A percentile compares a stretch with the other conserved stretches of the same genome.
Evolutionary conservation across 2,888 invertebrate genomes (phyloP).

Genomic region (Blastobasis adustella): DNA sequence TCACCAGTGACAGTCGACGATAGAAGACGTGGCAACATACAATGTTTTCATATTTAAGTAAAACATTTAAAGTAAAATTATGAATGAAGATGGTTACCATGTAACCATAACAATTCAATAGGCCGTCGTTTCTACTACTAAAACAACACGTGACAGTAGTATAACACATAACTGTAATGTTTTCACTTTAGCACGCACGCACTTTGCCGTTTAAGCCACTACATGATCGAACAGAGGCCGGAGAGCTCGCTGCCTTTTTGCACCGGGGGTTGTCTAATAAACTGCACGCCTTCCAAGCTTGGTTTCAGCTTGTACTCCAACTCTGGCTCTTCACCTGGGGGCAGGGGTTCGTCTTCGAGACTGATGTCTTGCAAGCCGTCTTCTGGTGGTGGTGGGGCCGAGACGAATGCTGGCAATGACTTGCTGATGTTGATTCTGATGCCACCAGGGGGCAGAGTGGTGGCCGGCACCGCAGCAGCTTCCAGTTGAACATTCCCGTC

Average conservation of each 20-base stretch:
- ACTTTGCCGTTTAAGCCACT: neutral
- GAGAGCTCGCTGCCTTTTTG: constrained; percentile 86
- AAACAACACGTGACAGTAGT: too few relatives aligned
- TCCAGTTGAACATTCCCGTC: constrained; percentile 86
- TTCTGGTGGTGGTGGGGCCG: constrained; percentile 18
- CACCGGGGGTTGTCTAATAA: constrained; percentile 82
- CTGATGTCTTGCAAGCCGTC: constrained; percentile 47
- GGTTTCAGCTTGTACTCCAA: constrained; percentile 78
- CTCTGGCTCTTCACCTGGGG: constrained; percentile 74
- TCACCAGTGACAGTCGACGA: too few relatives aligned
- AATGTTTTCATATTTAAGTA: too few relatives aligned
- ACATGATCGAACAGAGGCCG: constrained; percentile 80
- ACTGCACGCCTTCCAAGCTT: constrained; percentile 75
- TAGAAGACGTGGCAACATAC: too few relatives aligned
- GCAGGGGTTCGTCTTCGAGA: constrained; percentile 69
- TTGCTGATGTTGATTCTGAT: constrained; percentile 91
- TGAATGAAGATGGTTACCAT: too few relatives aligned
- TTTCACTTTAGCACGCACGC: neutral
- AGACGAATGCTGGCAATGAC: constrained; percentile 52
- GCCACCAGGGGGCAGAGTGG: constrained; percentile 61
- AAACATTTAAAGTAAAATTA: too few relatives aligned
- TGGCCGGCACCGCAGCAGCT: constrained; percentile 54
- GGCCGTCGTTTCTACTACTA: too few relatives aligned
- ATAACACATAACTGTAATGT: too few relatives aligned
- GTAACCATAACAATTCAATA: too few relatives aligned